phyloP scores from a whole-genome alignment of 2,797 vertebrate species.

The Enteromius afrohamiltoni region DNA sequence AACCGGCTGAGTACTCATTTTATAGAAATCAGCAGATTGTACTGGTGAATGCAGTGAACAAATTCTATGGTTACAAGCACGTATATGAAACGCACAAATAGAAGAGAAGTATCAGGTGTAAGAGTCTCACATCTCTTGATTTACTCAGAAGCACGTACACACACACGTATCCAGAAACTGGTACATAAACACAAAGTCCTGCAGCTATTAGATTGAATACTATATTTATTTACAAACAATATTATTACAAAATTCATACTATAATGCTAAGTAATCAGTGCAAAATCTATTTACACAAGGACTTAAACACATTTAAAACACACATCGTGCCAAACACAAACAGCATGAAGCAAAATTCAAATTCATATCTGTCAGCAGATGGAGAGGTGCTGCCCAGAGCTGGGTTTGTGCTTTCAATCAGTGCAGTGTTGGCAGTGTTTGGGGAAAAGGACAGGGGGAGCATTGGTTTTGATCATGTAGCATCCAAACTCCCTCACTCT shows the following conservation, averaged over 20 bases:
- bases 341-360: conserved; percentile 49
- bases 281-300: conserved; percentile 17
- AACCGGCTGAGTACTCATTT: conserved; percentile 67
- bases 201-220: background rate
- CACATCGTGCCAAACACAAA: conserved; percentile 43
- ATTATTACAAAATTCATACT: background rate
- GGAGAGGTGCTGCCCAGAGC: conserved; percentile 43
- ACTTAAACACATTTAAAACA: conserved; percentile 13
- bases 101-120: conserved; percentile 34
- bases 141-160: conserved; percentile 6
- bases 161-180: background rate
- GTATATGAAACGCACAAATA: conserved; percentile 64
- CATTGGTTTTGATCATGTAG: conserved; percentile 39
- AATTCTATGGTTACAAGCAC: conserved; percentile 28
- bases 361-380: conserved; percentile 51
- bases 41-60: conserved; percentile 46
- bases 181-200: background rate
- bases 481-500: conserved; percentile 27
- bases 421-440: conserved; percentile 69
- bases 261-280: background rate
- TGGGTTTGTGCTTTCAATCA: conserved; percentile 63
- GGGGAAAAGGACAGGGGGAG: conserved; percentile 63
- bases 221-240: background rate
- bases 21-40: conserved; percentile 67
- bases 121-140: conserved; percentile 38